Base-by-base conservation (phyloP, 2,888 invertebrate species). In the Syrista parreyssii region DNA sequence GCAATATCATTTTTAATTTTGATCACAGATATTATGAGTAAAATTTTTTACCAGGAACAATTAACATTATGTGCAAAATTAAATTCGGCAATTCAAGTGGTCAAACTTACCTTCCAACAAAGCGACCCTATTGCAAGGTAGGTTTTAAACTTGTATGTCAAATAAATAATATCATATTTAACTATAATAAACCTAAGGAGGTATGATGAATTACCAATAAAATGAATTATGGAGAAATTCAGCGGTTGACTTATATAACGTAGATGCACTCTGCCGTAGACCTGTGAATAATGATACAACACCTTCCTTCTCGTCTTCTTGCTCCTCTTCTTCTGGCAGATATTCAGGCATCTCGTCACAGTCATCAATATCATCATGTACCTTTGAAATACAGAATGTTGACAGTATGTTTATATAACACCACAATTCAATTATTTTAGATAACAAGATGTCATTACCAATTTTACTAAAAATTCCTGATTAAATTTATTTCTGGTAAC, bases 401-500 rank as follows among this genome's bases (percentile, higher is more conserved):
- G 4, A 31, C 1, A 15, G 11, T 32, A 23, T 32, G 6, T 15
- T 31, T 3, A 33, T 73, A 12, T 23, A 72, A 4, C 23, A 15
- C 31, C 73, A 72, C 23, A 31, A 75, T 55, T 15, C 23, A 74
- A 72, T 40, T 30, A 55, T n/a, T 72, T 55, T 55, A 55, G 23
- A 55, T 23, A 23, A 55, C 55, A 55, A 55, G 23, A 2, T 55
- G 23, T 71, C 71, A 32, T 68, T 86, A 91, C 91, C 88, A 91
- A 79, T 82, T 88, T 89, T 34, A 91, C 88, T 76, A 91, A 86
- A 85, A 90, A 91, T 76, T 92, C 92, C 87, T 91, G 92, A 86
- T 91, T 91, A 73, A 88, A 89, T 84, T 91, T 92, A 83, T 92
- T 92, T 80, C 87, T 90, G 23, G 91, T 88, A 75, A 92, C 90